phyloP scores from a whole-genome alignment of 2,797 vertebrate genomes.

The Gila robusta region DNA sequence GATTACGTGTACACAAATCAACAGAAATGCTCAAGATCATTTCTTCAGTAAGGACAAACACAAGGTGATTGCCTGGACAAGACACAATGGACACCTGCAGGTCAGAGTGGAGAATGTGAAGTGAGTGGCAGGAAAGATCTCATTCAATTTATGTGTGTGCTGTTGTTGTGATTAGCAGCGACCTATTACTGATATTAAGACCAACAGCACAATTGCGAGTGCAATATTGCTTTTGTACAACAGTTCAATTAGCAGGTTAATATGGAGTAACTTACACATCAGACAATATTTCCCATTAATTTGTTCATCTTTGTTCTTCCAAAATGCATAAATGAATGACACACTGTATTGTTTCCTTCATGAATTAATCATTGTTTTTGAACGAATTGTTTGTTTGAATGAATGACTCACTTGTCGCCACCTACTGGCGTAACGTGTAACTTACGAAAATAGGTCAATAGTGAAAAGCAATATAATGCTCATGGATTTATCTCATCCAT shows the following conservation, averaged over 20 bases:
- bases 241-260: background rate
- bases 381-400: background rate
- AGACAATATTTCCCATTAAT: background rate
- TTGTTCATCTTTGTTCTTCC: background rate
- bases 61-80: slow-evolving; percentile 57
- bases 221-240: background rate
- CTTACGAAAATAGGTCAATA: background rate
- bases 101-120: slow-evolving; percentile 42
- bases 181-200: background rate
- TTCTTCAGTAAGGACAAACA: slow-evolving; percentile 44
- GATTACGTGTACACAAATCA: background rate
- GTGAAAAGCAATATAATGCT: background rate
- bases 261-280: background rate
- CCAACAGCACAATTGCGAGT: background rate
- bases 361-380: background rate
- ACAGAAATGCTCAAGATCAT: slow-evolving; percentile 36
- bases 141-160: background rate
- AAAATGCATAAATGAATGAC: background rate
- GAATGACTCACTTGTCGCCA: background rate
- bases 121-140: slow-evolving; percentile 45
- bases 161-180: background rate
- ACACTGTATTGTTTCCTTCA: background rate
- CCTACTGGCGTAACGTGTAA: background rate
- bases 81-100: slow-evolving; percentile 46
- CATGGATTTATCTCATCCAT: background rate